A percentile compares a stretch with the other conserved stretches of the same genome.
phyloP scores from a whole-genome alignment of 2,113 vertebrate species.

The Chunga burmeisteri region DNA sequence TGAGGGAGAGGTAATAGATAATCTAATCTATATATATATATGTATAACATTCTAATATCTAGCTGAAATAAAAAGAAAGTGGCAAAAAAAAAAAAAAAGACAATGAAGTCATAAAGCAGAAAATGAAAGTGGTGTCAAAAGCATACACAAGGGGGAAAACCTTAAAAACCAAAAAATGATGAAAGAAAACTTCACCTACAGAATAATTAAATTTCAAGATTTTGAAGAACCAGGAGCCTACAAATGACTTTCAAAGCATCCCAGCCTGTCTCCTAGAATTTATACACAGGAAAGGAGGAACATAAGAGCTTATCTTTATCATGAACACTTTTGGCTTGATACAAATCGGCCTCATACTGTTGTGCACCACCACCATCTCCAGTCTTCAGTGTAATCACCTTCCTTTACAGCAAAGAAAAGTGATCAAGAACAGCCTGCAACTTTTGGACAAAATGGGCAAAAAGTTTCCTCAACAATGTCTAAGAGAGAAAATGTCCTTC shows the following conservation, averaged over 20 bases:
- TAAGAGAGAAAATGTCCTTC: conserved; percentile 28
- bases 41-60: neutral
- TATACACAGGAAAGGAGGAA: neutral
- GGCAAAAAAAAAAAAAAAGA: neutral
- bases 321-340: conserved; percentile 21
- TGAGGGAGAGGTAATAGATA: neutral
- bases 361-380: neutral
- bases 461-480: neutral
- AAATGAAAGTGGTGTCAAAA: conserved; percentile 61
- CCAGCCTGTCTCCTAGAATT: neutral
- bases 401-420: neutral
- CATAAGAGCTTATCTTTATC: neutral
- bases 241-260: neutral
- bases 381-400: conserved; percentile 18
- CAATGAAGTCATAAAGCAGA: conserved; percentile 54
- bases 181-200: conserved; percentile 43
- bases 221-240: conserved; percentile 26
- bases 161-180: conserved; percentile 59
- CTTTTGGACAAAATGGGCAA: conserved; percentile 38
- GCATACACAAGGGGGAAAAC: conserved; percentile 38
- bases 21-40: neutral
- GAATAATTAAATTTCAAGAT: conserved; percentile 18
- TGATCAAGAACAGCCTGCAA: neutral
- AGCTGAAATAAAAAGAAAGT: conserved; percentile 7
- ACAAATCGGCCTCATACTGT: neutral